Conservation (phyloP, 1,140 invertebrate species). For the Trichomalopsis sarcophagae region DNA sequence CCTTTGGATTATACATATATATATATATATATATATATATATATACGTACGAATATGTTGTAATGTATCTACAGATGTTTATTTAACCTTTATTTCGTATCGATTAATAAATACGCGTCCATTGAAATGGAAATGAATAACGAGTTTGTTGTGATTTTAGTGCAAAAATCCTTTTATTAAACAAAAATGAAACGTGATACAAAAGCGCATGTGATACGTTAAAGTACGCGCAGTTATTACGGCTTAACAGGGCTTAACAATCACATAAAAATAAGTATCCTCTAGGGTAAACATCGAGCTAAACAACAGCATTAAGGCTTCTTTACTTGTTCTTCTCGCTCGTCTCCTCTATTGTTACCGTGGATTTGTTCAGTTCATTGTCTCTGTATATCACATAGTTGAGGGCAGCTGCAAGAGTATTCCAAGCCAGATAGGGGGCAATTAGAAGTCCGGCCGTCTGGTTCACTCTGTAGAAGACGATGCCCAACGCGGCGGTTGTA, state of each 20-base stretch:
- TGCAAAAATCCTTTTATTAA: conserved; percentile 56
- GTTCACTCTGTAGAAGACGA: conserved; percentile 82
- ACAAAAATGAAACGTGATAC: conserved; percentile 23
- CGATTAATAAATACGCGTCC: conserved; percentile 69
- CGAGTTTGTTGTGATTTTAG: conserved; percentile 55
- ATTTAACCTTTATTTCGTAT: conserved; percentile 71
- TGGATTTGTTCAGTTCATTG: conserved; percentile 71
- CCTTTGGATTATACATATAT: conserved; percentile 58
- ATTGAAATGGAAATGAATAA: conserved; percentile 55
- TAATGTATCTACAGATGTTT: conserved; percentile 60
- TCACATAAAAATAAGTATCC: conserved; percentile 47
- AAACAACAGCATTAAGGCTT: conserved; percentile 12
- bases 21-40: conserved; percentile 62
- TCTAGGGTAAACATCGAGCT: conserved; percentile 4
- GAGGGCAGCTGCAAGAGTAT: conserved; percentile 81
- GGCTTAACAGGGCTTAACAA: conserved; percentile 40
- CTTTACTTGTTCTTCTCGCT: conserved; percentile 48
- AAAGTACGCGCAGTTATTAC: conserved; percentile 7
- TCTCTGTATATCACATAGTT: conserved; percentile 83
- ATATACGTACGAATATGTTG: conserved; percentile 61
- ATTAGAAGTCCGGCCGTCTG: conserved; percentile 82
- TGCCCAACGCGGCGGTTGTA: conserved; percentile 79
- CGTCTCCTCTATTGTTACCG: conserved; percentile 54
- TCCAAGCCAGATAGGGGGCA: conserved; percentile 87
- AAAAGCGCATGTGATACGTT: conserved; percentile 34